Evolutionary conservation across 2,888 invertebrate species (phyloP), one percentile per base, ranked within the genome.

Genomic region (Alitta virens): DNA sequence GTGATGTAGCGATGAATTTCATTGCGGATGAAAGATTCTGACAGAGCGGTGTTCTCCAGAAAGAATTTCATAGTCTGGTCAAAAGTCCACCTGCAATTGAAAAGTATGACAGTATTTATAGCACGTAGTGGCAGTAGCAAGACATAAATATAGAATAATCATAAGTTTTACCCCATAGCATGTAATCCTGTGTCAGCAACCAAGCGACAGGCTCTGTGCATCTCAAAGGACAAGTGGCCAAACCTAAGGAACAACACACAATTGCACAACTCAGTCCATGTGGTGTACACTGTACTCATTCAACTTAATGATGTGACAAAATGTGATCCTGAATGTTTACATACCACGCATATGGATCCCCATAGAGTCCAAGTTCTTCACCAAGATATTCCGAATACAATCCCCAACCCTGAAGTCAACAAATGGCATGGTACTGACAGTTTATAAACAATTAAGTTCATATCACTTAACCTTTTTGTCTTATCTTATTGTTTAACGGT

Each of bases 381-480:
- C 80, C 80, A 2, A 81, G 73, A 51, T 70, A 73, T 63, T 81
- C 81, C 40, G 72, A 68, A 64, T 81, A 81, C 63, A 81, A 65
- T 2, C 75, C 81, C 81, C 81, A 82, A 40, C 81, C 81, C 77
- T 77, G 67, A 24, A 61, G 58, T 33, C 33, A 33, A 7, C 7
- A 7, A 33, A 33, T 7, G 12, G 33, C 33, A 33, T n/a, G n/a
- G n/a, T n/a, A n/a, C n/a, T n/a, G n/a, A n/a, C n/a, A n/a, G n/a
- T n/a, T n/a, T n/a, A n/a, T n/a, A n/a, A n/a, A n/a, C n/a, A n/a
- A n/a, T n/a, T n/a, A n/a, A n/a, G n/a, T n/a, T n/a, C n/a, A n/a
- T n/a, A n/a, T n/a, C n/a, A n/a, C n/a, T n/a, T n/a, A n/a, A n/a
- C n/a, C n/a, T n/a, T n/a, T n/a, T n/a, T n/a, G n/a, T n/a, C n/a